phyloP scores from a whole-genome alignment of 2,797 vertebrate species.

The Synanceia verrucosa region DNA sequence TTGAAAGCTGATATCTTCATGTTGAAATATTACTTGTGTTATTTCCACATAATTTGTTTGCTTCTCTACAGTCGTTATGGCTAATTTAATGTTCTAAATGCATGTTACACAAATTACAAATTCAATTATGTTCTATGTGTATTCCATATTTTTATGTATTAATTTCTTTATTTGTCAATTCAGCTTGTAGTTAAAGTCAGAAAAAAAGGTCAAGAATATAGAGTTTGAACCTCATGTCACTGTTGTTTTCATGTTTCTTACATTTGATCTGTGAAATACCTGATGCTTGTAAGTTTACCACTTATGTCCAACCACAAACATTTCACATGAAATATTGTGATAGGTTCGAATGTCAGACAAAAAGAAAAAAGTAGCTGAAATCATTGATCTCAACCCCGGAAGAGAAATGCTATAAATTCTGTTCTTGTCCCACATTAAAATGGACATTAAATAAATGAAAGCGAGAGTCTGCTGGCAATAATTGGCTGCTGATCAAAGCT shows the following conservation, averaged over 20 bases:
- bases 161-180: not conserved
- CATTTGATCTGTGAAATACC: not conserved
- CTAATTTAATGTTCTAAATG: not conserved
- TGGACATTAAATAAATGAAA: not conserved
- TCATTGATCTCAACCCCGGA: not conserved
- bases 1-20: conserved; percentile 21
- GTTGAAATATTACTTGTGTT: conserved; percentile 6
- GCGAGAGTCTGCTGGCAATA: not conserved
- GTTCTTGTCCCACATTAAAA: not conserved
- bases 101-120: not conserved
- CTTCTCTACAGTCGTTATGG: not conserved
- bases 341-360: not conserved
- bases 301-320: not conserved
- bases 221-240: not conserved
- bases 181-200: not conserved
- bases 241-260: not conserved
- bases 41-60: not conserved
- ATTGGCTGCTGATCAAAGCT: conserved; percentile 13
- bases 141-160: not conserved
- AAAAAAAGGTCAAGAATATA: not conserved
- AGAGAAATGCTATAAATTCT: not conserved
- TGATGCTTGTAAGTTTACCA: not conserved
- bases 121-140: not conserved
- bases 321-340: not conserved
- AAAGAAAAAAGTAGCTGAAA: not conserved